Conservation (phyloP, 2,888 invertebrate genomes). For the Dorcus hopei region DNA sequence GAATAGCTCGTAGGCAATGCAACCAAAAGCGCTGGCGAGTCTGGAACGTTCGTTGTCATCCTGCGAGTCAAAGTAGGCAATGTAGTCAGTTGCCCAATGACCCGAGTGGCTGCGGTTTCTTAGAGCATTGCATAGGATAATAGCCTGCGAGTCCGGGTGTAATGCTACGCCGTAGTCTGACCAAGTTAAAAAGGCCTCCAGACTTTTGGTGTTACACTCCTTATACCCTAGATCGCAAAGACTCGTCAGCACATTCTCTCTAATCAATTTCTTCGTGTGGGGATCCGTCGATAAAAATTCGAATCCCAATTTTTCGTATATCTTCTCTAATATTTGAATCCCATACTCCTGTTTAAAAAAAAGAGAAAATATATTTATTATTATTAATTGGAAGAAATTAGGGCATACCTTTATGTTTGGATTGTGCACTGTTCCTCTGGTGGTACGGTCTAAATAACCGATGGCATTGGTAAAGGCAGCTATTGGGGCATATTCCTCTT, state of each 20-base stretch:
- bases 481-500: constrained; percentile 48
- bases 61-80: constrained; percentile 51
- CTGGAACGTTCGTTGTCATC: constrained; percentile 60
- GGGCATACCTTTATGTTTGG: not conserved
- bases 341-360: constrained; percentile 10
- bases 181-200: constrained; percentile 10
- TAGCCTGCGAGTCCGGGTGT: constrained; percentile 30
- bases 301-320: constrained; percentile 41
- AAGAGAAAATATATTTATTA: not conserved
- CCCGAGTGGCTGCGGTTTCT: constrained; percentile 48
- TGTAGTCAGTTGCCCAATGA: constrained; percentile 63
- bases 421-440: constrained; percentile 2
- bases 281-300: constrained; percentile 16
- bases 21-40: constrained; percentile 63
- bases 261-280: constrained; percentile 25
- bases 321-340: constrained; percentile 48
- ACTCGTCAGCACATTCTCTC: constrained; percentile 24
- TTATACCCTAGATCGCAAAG: constrained; percentile 26
- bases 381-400: too few relatives aligned
- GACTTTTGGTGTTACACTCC: constrained; percentile 22
- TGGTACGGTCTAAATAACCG: constrained; percentile 10
- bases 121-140: constrained; percentile 47
- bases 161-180: not conserved
- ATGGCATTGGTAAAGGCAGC: constrained; percentile 9
- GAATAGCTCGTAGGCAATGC: constrained; percentile 39